Conservation (phyloP, 1,140 invertebrate species). For the Gonatopus flavifemur region DNA sequence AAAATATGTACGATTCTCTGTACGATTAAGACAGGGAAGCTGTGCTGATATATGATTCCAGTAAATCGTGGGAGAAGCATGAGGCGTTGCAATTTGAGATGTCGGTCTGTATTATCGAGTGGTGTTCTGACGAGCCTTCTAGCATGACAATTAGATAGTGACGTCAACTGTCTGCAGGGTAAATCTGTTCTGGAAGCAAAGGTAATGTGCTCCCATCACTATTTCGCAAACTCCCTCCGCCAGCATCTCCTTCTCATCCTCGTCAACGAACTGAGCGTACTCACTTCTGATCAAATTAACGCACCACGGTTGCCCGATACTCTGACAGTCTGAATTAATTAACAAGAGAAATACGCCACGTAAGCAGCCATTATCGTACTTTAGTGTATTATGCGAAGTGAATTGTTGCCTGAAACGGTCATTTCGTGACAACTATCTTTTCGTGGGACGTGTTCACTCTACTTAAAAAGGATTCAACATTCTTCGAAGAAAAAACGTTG, state of each 20-base stretch:
- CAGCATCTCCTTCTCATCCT: slow-evolving; percentile 7
- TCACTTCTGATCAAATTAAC: slow-evolving; percentile 57
- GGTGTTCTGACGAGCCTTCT: slow-evolving; percentile 43
- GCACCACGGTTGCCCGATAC: slow-evolving; percentile 54
- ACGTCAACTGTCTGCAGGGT: slow-evolving; percentile 49
- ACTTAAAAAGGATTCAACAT: too few relatives aligned
- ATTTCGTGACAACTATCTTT: too few relatives aligned
- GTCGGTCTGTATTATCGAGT: slow-evolving; percentile 34
- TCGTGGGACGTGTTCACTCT: too few relatives aligned
- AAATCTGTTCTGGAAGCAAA: slow-evolving; percentile 50
- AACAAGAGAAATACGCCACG: slow-evolving; percentile 47
- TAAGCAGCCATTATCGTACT: slow-evolving; percentile 55
- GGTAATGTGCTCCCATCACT: slow-evolving; percentile 24
- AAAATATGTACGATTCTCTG: not conserved
- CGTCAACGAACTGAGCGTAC: slow-evolving; percentile 40
- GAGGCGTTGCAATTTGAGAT: slow-evolving; percentile 27
- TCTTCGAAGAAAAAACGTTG: too few relatives aligned
- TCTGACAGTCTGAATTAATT: slow-evolving; percentile 57
- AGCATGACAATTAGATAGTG: slow-evolving; percentile 51
- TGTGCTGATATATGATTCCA: slow-evolving; percentile 6
- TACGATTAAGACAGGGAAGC: slow-evolving; percentile 14
- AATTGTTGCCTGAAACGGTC: too few relatives aligned
- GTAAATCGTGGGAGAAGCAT: slow-evolving; percentile 25
- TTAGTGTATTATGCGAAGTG: too few relatives aligned
- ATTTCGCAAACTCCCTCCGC: not conserved